phyloP scores from a whole-genome alignment of 2,797 vertebrate species.

The Ataeniobius toweri region DNA sequence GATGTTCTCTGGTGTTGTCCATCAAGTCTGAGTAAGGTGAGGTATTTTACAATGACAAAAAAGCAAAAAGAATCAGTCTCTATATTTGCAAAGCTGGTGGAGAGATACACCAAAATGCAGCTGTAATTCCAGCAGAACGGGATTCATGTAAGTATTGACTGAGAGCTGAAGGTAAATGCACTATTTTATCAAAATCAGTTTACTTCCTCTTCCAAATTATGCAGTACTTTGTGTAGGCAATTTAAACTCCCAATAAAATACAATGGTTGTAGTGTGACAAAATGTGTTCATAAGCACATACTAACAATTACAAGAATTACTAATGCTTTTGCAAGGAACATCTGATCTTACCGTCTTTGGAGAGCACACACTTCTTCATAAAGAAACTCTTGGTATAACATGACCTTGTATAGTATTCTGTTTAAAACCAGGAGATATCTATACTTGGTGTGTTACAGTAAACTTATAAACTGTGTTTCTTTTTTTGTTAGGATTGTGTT shows the following conservation, averaged over 20 bases:
- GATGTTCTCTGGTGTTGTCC: not conserved
- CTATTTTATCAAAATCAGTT: not conserved
- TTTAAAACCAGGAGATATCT: not conserved
- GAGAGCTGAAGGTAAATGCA: not conserved
- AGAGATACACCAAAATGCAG: not conserved
- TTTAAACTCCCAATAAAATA: not conserved
- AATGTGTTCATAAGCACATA: not conserved
- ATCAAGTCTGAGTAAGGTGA: not conserved
- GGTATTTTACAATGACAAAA: not conserved
- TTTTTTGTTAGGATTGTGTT: too few species aligned
- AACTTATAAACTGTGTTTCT: not conserved
- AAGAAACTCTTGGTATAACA: not conserved
- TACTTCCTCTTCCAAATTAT: not conserved
- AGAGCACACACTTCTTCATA: not conserved
- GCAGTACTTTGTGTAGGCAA: not conserved
- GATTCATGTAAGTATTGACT: not conserved
- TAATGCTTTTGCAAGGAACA: not conserved
- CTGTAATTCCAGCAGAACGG: not conserved
- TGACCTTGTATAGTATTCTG: not conserved
- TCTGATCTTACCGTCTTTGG: not conserved
- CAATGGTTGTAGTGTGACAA: not conserved
- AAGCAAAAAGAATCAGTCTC: not conserved
- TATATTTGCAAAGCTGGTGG: not conserved
- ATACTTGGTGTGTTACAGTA: too few species aligned
- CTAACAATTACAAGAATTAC: not conserved